Conservation (phyloP, 2,797 vertebrate species). For the Cichlasoma orientale region DNA sequence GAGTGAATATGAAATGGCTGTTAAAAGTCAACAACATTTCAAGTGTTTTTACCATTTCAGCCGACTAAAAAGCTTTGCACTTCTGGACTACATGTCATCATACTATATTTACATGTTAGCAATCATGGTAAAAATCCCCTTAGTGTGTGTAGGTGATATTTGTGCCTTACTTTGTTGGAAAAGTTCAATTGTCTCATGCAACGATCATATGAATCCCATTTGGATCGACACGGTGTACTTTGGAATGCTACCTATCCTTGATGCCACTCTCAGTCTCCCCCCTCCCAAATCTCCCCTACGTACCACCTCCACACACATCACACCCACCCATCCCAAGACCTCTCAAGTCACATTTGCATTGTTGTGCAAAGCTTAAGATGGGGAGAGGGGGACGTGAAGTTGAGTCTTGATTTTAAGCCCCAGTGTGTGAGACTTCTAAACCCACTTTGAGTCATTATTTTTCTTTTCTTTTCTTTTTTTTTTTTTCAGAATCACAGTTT, state of each 20-base stretch:
- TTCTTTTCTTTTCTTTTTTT: constrained; percentile 4
- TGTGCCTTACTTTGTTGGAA: constrained; percentile 53
- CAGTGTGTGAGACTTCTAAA: constrained; percentile 82
- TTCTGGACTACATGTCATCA: not conserved
- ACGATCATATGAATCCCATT: constrained; percentile 76
- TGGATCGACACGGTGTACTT: constrained; percentile 74
- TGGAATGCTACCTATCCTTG: constrained; percentile 68
- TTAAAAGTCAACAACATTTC: constrained; percentile 25
- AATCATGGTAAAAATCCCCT: constrained; percentile 31
- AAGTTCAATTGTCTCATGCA: constrained; percentile 54
- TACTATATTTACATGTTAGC: constrained; percentile 18
- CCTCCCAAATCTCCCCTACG: constrained; percentile 15
- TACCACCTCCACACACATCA: constrained; percentile 18
- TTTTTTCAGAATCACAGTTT: constrained; percentile 67
- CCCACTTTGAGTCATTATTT: constrained; percentile 75
- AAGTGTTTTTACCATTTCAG: not conserved
- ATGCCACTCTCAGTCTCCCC: constrained; percentile 23
- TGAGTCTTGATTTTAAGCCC: constrained; percentile 83
- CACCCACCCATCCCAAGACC: constrained; percentile 36
- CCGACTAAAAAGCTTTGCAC: constrained; percentile 1
- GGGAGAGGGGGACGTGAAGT: constrained; percentile 54
- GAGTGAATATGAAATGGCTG: constrained; percentile 16
- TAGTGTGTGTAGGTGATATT: constrained; percentile 55
- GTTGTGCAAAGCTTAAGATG: constrained; percentile 49
- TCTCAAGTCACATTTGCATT: constrained; percentile 37